Base-by-base conservation (phyloP, 2,888 invertebrate genomes). In the Pterostichus madidus region DNA sequence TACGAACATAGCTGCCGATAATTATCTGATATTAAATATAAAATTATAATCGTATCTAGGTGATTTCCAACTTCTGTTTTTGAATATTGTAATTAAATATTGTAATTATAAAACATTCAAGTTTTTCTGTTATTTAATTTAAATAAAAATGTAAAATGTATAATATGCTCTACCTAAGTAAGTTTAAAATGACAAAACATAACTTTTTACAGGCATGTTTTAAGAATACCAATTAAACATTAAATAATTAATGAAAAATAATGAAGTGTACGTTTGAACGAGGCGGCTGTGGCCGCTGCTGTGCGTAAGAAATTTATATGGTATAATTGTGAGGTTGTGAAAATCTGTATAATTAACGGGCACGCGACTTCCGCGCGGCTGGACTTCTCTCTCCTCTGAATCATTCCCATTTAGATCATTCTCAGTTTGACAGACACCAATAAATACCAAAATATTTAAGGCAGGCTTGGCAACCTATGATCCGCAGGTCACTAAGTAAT, bases 311-410 rank as follows among this genome's bases (percentile, higher is more conserved):
- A 44, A 71, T 71, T 71, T 71, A 71, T 71, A 71, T 44, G 68
- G 68, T 71, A 15, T 71, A 71, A 71, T 71, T 71, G 68, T 17
- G 17, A 32, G 68, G 39, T 71, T 71, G 44, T 44, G 68, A 71
- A 64, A 71, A 71, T 71, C 68, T 71, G 68, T 71, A 71, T 71
- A 71, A 71, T 71, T 71, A 71, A 71, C 44, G 17, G 44, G 68
- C 68, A 71, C 68, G 68, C 68, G 68, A 71, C 68, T 71, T 71
- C 68, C 68, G 68, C 35, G 8, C n/a, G 44, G 17, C 8, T 44
- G 0, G 39, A 71, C 64, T 32, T 10, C 3, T 71, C 39, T 39
- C 13, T 13, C 32, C 35, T 10, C 59, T 10, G 11, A 24, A 24
- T 24, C 24, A 24, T 24, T 59, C 1, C 31, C 59, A 17, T 17